Evolutionary conservation across 2,797 vertebrate species (phyloP), one percentile per base, ranked within the genome.

Genomic region (Acestrorhynchus altus): DNA sequence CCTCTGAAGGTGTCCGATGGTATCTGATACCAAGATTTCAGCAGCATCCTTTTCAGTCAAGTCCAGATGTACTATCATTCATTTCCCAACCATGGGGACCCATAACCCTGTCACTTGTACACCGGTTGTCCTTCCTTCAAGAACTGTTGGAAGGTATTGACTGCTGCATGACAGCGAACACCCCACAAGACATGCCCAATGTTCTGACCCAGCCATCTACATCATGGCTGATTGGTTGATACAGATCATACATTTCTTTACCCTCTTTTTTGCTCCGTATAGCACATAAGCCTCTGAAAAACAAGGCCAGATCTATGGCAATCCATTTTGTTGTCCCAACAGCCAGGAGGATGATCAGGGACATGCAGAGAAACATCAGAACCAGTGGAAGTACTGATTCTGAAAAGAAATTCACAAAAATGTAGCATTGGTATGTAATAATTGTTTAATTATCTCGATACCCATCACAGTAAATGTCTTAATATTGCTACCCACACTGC

Each of bases 251-350:
- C 6, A 57, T 28, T 31, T 74, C 72, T 83, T 91, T 67, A 95
- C 95, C 95, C 5, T 90, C 79, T 15, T 83, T 88, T 44, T 44
- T 20, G 2, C 65, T 61, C 18, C 57, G 20, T 9, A 73, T 80
- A 28, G 73, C 80, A 44, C 90, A 66, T 75, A 78, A 86, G 9
- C 79, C 73, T 72, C 93, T 87, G 67, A 89, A 90, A 10, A 92
- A 28, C 3, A 96, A 90, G 44, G 86, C 59, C 0, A 95, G 83
- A 80, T 95, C 92, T 22, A 91, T 80, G 11, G 76, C 78, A 39
- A 93, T 93, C 76, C 42, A 89, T 47, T 90, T 91, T 22, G 92
- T 73, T 44, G 89, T 31, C 6, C 76, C 44, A 5, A 81, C 61
- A 0, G 78, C 64, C 39, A 89, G 35, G 35, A 85, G 70, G 11